Conservation (phyloP, 2,113 vertebrate genomes). For the Cheilinus undulatus region DNA sequence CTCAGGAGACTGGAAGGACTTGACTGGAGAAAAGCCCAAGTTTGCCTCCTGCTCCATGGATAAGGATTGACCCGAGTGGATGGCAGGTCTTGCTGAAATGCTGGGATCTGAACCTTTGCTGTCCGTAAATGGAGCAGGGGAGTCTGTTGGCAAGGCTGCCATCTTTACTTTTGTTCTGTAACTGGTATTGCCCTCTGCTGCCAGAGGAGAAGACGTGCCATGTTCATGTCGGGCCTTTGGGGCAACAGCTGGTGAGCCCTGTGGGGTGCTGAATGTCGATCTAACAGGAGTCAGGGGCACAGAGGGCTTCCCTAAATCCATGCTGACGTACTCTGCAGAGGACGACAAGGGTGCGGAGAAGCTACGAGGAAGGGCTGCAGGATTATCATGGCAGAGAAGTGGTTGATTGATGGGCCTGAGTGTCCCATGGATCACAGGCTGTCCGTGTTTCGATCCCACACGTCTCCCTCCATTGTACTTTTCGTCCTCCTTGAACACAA, state of each 20-base stretch:
- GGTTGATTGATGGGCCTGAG: constrained; percentile 74
- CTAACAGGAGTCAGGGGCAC: constrained; percentile 65
- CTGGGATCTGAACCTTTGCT: constrained; percentile 69
- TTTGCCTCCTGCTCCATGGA: constrained; percentile 70
- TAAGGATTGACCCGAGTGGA: constrained; percentile 56
- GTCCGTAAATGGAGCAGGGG: constrained; percentile 61
- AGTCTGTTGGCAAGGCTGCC: constrained; percentile 56
- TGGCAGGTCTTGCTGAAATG: constrained; percentile 61
- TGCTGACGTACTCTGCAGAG: constrained; percentile 83
- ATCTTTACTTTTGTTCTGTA: constrained; percentile 69
- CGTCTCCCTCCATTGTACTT: constrained; percentile 46
- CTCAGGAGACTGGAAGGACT: constrained; percentile 78
- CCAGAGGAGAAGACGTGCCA: constrained; percentile 58
- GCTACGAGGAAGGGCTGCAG: constrained; percentile 82
- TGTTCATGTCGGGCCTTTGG: constrained; percentile 71
- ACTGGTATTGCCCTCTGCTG: constrained; percentile 62
- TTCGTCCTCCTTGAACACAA: constrained; percentile 74
- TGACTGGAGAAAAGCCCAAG: constrained; percentile 74
- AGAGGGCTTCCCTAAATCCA: constrained; percentile 80
- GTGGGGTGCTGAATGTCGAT: constrained; percentile 70
- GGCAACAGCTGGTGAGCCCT: constrained; percentile 60
- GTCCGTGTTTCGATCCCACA: constrained; percentile 52
- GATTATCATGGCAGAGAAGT: constrained; percentile 70
- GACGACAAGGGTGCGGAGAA: constrained; percentile 83
- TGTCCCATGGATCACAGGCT: constrained; percentile 72